Evolutionary conservation across 2,797 vertebrate species (phyloP), one percentile per base, ranked within the genome.

Genomic region (Cyprinella venusta): DNA sequence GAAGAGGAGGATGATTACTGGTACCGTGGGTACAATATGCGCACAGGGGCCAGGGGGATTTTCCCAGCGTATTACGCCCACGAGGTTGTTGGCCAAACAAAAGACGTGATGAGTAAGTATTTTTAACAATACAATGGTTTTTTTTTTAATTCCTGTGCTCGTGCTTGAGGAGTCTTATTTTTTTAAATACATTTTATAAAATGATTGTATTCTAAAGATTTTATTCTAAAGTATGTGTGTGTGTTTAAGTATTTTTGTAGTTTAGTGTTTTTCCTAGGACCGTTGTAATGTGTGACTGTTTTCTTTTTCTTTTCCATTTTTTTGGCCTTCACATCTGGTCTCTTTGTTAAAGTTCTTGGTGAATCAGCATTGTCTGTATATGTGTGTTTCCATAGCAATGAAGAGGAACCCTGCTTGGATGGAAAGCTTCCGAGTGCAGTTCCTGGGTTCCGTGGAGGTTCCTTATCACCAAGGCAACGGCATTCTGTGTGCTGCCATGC

Each of bases 11-110:
- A 99, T 2, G 98, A 99, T 90, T 99, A 97, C 90, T 99, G 98
- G 98, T 99, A 97, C 92, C 93, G 96, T 24, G 98, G 98, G 16
- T 99, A 98, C 89, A 99, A 99, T 92, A 99, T 99, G 98, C 94
- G 97, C 8, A 99, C 98, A 0, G 98, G 98, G 5, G 97, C 98
- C 89, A 92, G 95, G 3, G 98, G 98, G 0, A 98, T 99, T 83
- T 99, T 99, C 87, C 98, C 98, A 0, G 97, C 98, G 48, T 99
- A 98, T 91, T 99, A 99, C 0, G 98, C 98, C 67, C 96, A 99
- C 0, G 97, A 97, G 59, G 97, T 98, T 33, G 93, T 97, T 0
- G 93, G 96, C 36, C 96, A 96, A 36, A 93, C 95, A 69, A 97
- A 96, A 88, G 97, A 98, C 9, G 36, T 94, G 83, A 56, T 94